Evolutionary conservation across 2,888 invertebrate genomes (phyloP).

Genomic region (Sesia bembeciformis): DNA sequence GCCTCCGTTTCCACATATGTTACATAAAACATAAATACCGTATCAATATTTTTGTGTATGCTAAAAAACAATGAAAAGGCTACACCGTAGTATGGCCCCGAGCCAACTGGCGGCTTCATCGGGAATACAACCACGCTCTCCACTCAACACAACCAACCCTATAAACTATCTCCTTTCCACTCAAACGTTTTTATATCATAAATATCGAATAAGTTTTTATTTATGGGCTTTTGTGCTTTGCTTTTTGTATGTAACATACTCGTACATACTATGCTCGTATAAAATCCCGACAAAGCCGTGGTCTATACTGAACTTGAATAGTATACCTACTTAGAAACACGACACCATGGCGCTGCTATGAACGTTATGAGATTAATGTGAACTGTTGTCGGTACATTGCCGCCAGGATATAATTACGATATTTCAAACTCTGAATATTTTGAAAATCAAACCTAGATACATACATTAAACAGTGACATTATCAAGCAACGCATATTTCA

Average conservation of each 20-base stretch:
- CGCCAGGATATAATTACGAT: no score
- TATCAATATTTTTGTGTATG: slow-evolving; percentile 16
- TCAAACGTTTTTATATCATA: slow-evolving; percentile 14
- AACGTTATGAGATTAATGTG: no score
- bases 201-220: slow-evolving; percentile 13
- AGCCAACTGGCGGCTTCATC: slow-evolving; percentile 35
- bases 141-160: slow-evolving; percentile 19
- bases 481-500: no score
- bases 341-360: no score
- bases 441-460: no score
- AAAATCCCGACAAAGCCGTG: not conserved
- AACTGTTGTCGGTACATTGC: no score
- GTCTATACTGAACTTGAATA: not conserved
- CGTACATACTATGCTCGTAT: not conserved
- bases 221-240: slow-evolving; percentile 6
- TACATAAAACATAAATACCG: slow-evolving; percentile 9
- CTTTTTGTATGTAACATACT: not conserved
- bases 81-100: slow-evolving; percentile 27
- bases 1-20: not conserved
- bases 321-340: not conserved
- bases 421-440: no score
- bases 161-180: slow-evolving; percentile 21
- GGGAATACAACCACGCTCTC: slow-evolving; percentile 26
- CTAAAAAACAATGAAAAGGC: slow-evolving; percentile 18
- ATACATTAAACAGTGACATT: no score